phyloP scores from a whole-genome alignment of 2,797 vertebrate genomes.

The Bradypodion pumilum region DNA sequence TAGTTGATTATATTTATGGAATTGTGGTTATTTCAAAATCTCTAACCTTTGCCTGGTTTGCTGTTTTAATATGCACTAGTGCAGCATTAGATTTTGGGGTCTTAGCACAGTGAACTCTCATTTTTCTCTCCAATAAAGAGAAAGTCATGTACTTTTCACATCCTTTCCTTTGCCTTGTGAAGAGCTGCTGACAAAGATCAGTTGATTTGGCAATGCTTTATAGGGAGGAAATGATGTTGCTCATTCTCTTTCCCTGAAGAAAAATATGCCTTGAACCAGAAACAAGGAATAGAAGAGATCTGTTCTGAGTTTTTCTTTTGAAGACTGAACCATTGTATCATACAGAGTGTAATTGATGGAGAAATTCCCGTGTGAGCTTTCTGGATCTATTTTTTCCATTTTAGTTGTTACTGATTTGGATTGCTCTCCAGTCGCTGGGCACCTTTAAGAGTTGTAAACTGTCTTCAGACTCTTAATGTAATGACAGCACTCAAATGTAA shows the following conservation, averaged over 20 bases:
- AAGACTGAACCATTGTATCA: not conserved
- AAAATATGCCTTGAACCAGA: not conserved
- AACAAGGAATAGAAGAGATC: conserved; percentile 25
- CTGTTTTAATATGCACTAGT: not conserved
- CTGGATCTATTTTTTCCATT: not conserved
- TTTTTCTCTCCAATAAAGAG: not conserved
- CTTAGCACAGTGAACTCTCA: not conserved
- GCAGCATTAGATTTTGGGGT: not conserved
- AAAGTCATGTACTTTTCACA: not conserved
- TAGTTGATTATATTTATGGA: not conserved
- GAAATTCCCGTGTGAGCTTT: not conserved
- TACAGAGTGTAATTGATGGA: not conserved
- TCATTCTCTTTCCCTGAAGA: not conserved
- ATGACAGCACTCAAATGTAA: not conserved
- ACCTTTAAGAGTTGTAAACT: not conserved
- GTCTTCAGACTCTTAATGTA: too few relatives aligned
- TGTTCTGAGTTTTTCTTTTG: conserved; percentile 28
- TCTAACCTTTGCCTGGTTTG: not conserved
- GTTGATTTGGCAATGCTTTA: conserved; percentile 15
- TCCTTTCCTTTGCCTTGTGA: conserved; percentile 18
- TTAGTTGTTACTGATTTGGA: not conserved
- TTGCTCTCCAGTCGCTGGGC: not conserved
- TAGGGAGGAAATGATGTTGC: not conserved
- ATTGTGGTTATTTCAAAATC: not conserved
- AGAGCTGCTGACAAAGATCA: conserved; percentile 35